phyloP scores from a whole-genome alignment of 2,888 invertebrate species.

The Callinectes sapidus region DNA sequence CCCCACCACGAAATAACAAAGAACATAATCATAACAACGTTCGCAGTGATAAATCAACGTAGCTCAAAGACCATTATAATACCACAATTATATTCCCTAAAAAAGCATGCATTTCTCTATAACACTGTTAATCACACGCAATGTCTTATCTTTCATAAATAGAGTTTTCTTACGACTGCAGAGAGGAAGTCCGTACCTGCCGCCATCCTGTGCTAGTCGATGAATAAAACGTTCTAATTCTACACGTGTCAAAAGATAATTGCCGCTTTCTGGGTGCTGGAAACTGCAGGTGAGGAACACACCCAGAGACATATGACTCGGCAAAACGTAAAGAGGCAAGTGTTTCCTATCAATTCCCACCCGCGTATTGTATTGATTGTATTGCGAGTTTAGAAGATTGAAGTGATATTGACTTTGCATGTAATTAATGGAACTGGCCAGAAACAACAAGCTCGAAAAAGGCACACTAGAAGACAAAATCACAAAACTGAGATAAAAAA shows the following conservation, averaged over 20 bases:
- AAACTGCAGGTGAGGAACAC: neutral
- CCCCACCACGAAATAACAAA: neutral
- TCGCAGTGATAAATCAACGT: neutral
- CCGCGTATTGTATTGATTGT: too few relatives aligned
- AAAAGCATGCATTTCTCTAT: neutral
- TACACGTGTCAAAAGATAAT: neutral
- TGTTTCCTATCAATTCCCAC: neutral
- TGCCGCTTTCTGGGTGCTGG: neutral
- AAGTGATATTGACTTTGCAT: too few relatives aligned
- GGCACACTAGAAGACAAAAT: too few relatives aligned
- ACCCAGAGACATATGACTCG: too few relatives aligned
- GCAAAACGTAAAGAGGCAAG: neutral
- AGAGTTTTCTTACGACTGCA: neutral
- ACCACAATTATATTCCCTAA: neutral
- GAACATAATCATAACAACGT: neutral
- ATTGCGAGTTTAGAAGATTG: too few relatives aligned
- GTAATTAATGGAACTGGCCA: neutral
- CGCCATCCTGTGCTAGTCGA: neutral
- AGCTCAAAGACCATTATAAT: neutral
- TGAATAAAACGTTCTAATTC: constrained; percentile 13
- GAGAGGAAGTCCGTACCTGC: neutral
- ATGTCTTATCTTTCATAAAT: neutral
- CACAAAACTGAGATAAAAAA: too few relatives aligned
- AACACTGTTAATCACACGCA: neutral
- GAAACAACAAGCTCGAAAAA: neutral